A percentile compares a stretch with the other conserved stretches of the same genome.
phyloP scores from a whole-genome alignment of 1,140 invertebrate species.

The Drosophila gunungcola region DNA sequence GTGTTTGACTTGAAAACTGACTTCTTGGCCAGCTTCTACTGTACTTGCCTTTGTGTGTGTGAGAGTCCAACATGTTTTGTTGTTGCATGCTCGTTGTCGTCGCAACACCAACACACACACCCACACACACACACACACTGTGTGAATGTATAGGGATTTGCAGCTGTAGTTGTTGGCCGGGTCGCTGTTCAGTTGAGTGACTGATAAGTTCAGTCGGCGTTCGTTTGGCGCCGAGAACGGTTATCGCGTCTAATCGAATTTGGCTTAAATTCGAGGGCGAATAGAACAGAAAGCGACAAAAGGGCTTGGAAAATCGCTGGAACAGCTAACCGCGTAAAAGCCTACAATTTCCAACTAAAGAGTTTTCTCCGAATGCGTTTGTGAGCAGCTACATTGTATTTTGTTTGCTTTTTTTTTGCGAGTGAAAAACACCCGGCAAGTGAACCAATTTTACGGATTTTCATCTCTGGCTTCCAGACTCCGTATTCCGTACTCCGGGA shows the following conservation, averaged over 20 bases:
- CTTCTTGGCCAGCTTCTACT: background rate
- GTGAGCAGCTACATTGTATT: background rate
- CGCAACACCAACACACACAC: conserved; percentile 30
- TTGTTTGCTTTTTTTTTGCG: conserved; percentile 13
- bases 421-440: conserved; percentile 8
- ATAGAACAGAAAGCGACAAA: background rate
- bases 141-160: background rate
- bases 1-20: background rate
- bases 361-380: background rate
- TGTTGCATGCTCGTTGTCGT: conserved; percentile 34
- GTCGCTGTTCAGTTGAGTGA: conserved; percentile 64
- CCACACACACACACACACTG: conserved; percentile 2
- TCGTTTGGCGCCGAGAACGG: conserved; percentile 76
- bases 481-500: conserved; percentile 8
- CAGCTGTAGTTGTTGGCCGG: conserved; percentile 29
- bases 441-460: conserved; percentile 1
- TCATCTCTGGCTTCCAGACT: conserved; percentile 4
- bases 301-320: conserved; percentile 3
- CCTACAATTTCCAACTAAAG: conserved; percentile 2
- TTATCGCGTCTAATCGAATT: conserved; percentile 52
- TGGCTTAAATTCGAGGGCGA: background rate
- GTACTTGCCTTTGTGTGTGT: conserved; percentile 9
- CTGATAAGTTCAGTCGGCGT: conserved; percentile 81
- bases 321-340: background rate
- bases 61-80: conserved; percentile 30